A percentile compares a stretch with the other conserved stretches of the same genome.
phyloP scores from a whole-genome alignment of 2,888 invertebrate species.

The Abrostola tripartita region DNA sequence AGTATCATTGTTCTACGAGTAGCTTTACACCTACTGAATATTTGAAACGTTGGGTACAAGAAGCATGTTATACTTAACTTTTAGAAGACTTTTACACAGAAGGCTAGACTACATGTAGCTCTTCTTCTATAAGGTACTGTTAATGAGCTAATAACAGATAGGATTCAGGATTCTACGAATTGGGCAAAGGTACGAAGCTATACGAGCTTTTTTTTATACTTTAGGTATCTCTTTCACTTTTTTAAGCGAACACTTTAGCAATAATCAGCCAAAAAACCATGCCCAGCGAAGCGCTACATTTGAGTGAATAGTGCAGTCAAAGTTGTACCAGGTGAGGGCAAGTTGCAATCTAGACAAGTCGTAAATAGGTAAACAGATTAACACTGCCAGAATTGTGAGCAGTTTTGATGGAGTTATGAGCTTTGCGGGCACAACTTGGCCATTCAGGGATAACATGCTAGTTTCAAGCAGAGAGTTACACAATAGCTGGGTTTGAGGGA shows the following conservation, averaged over 20 bases:
- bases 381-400: conserved; percentile 48
- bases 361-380: conserved; percentile 64
- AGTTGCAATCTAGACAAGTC: conserved; percentile 41
- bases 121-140: no score
- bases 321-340: conserved; percentile 43
- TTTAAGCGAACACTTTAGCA: background rate
- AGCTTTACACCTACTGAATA: background rate
- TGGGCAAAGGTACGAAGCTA: no score
- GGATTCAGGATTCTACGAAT: no score
- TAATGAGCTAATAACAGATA: no score
- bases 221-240: no score
- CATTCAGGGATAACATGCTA: conserved; percentile 35
- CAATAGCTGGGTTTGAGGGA: conserved; percentile 6
- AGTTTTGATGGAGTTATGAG: conserved; percentile 58
- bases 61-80: background rate
- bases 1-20: background rate
- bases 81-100: background rate
- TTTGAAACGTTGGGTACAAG: background rate
- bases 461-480: conserved; percentile 19
- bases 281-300: conserved; percentile 7
- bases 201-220: no score
- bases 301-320: conserved; percentile 24
- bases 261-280: background rate
- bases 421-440: conserved; percentile 49
- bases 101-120: no score